These are phyloP conservation scores for Hirundo rustica DNA, from an alignment of 2,797 vertebrate genomes.

Conservation along the genomic window DNA sequence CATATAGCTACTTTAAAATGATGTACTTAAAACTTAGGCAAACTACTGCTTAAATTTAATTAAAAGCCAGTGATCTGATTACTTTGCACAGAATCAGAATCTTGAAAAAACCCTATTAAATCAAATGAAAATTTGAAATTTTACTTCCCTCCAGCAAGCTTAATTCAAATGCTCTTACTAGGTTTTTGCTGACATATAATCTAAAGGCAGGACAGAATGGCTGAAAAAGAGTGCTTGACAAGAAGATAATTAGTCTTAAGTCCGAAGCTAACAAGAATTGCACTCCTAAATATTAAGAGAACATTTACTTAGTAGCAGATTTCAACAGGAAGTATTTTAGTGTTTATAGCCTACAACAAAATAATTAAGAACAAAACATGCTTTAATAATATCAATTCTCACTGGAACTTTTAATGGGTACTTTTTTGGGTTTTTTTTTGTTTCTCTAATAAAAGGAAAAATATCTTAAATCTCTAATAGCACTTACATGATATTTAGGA, in stretches of 20 bases:
- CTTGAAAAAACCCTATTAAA: neutral
- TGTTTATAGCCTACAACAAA: constrained; percentile 8
- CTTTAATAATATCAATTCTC: neutral
- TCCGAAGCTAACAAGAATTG: constrained; percentile 4
- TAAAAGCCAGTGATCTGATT: constrained; percentile 22
- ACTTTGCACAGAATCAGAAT: neutral
- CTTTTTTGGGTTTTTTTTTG: neutral
- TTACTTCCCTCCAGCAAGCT: neutral
- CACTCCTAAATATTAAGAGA: constrained; percentile 39
- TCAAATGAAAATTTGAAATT: neutral
- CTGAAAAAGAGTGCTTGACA: neutral
- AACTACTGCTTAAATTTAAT: constrained; percentile 38
- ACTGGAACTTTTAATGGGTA: neutral
- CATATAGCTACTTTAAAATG: constrained; percentile 9
- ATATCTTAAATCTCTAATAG: neutral
- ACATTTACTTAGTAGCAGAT: constrained; percentile 10
- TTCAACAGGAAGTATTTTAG: constrained; percentile 13
- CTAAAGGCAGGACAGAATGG: neutral
- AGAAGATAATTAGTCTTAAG: constrained; percentile 18
- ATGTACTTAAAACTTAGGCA: neutral
- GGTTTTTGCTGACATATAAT: constrained; percentile 11
- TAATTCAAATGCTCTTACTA: constrained; percentile 18
- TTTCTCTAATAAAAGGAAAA: constrained; percentile 8
- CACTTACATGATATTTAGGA: neutral
- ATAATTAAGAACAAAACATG: neutral